Base-by-base conservation (phyloP, 2,113 vertebrate genomes). In the Bufo gargarizans region DNA sequence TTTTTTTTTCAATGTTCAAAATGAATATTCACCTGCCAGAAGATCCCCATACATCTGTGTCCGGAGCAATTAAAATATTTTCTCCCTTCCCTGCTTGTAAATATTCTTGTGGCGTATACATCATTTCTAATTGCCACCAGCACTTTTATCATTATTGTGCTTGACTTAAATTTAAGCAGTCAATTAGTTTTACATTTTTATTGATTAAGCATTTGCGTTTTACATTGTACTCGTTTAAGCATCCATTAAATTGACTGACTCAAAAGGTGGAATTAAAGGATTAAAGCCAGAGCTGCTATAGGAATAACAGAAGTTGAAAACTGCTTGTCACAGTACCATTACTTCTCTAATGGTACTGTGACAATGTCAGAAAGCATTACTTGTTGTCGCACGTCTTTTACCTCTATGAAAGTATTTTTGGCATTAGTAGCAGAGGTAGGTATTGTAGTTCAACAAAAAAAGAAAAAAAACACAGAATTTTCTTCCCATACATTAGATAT, bases 171-270 rank as follows among this genome's bases (percentile, higher is more conserved):
- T 89, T 84, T 89, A 88, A 89, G 82, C 87, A 89, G 87, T 89
- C 87, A 89, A 89, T 89, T 89, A 89, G 87, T 84, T 89, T 89
- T 89, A 84, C 87, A 84, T 89, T 89, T 89, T 84, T 89, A 89
- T 89, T 89, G 87, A 89, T 89, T 89, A 89, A 89, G 81, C 87
- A 84, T 61, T 84, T 89, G 87, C 61, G 77, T 89, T 84, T 89
- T 84, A 89, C 87, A 84, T 89, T 84, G 87, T 84, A 78, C 87
- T 89, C 87, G n/a, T 84, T 84, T 84, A 89, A 84, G 82, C 74
- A 89, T 63, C 72, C 82, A 89, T 78, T 89, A 89, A 89, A 89
- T 84, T 84, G 87, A 47, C 87, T 83, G 87, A 67, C 87, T 84
- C 59, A 43, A 69, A 84, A 76, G 82, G 81, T 89, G 84, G 65